Percentiles rank a stretch among this genome's conserved stretches.
Conservation (phyloP, 2,888 invertebrate genomes). For the Ophioninae sp. region DNA sequence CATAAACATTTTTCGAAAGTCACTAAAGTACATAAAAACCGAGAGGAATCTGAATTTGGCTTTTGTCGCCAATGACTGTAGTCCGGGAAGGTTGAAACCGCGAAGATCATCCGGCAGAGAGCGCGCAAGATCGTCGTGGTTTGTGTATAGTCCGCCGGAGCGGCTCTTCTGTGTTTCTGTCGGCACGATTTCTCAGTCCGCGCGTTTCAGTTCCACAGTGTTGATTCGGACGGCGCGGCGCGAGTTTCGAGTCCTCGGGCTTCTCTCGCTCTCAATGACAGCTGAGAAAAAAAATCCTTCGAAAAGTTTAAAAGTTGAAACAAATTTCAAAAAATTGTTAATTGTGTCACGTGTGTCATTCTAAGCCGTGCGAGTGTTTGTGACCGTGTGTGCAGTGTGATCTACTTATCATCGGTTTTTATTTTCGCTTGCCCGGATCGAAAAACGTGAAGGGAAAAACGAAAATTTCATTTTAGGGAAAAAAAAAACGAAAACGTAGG, state of each 20-base stretch:
- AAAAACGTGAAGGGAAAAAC: neutral
- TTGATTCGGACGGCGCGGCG: conserved; percentile 71
- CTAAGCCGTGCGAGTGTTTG: conserved; percentile 4
- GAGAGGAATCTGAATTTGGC: neutral
- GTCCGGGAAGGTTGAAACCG: neutral
- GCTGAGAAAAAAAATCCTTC: neutral
- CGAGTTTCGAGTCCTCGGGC: conserved; percentile 63
- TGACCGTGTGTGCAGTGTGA: conserved; percentile 17
- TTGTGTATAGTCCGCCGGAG: conserved; percentile 27
- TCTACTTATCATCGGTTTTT: neutral
- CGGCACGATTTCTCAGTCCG: conserved; percentile 57
- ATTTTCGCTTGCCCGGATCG: neutral
- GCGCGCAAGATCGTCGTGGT: conserved; percentile 56
- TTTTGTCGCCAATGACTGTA: conserved; percentile 23
- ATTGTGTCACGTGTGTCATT: conserved; percentile 1
- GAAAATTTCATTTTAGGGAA: neutral
- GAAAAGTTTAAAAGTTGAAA: neutral
- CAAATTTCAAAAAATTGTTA: neutral
- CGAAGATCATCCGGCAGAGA: conserved; percentile 62
- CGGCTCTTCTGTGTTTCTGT: conserved; percentile 53
- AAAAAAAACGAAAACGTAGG: neutral
- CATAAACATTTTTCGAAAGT: too few relatives aligned
- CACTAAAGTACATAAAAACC: too few relatives aligned
- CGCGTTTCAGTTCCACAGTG: conserved; percentile 65
- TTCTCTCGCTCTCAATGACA: conserved; percentile 12